Evolutionary conservation across 2,113 vertebrate genomes (phyloP).

Genomic region (Sinocyclocheilus anophthalmus): DNA sequence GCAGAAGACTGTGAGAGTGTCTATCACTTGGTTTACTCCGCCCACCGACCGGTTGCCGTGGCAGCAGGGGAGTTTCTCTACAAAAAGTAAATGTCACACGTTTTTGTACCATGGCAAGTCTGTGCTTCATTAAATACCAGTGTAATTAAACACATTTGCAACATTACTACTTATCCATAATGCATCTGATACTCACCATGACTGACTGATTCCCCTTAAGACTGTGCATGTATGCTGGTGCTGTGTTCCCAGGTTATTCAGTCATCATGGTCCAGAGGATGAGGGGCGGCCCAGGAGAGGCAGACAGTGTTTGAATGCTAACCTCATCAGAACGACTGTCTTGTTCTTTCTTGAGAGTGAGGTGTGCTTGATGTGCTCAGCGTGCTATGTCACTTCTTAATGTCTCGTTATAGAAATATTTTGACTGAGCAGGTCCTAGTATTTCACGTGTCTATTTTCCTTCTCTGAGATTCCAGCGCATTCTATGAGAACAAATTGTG

Average conservation of each 20-base stretch:
- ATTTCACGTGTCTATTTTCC: background rate
- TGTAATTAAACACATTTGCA: background rate
- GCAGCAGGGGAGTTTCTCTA: slow-evolving; percentile 98
- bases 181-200: background rate
- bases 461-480: background rate
- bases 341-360: slow-evolving; percentile 99
- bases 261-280: slow-evolving; percentile 92
- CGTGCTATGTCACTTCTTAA: background rate
- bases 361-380: slow-evolving; percentile 69
- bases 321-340: slow-evolving; percentile 97
- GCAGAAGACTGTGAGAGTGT: slow-evolving; percentile 99
- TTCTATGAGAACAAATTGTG: background rate
- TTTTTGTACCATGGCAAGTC: background rate
- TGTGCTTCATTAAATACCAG: background rate
- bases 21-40: slow-evolving; percentile 98
- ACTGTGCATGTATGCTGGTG: background rate
- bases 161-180: background rate
- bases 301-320: slow-evolving; percentile 93
- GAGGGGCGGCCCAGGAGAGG: slow-evolving; percentile 94
- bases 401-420: background rate
- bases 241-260: slow-evolving; percentile 84
- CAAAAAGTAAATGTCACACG: slow-evolving; percentile 86
- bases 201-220: slow-evolving; percentile 11
- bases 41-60: slow-evolving; percentile 94
- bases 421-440: background rate